Evolutionary conservation across 2,888 invertebrate genomes (phyloP).

Genomic region (Melipona bicolor): DNA sequence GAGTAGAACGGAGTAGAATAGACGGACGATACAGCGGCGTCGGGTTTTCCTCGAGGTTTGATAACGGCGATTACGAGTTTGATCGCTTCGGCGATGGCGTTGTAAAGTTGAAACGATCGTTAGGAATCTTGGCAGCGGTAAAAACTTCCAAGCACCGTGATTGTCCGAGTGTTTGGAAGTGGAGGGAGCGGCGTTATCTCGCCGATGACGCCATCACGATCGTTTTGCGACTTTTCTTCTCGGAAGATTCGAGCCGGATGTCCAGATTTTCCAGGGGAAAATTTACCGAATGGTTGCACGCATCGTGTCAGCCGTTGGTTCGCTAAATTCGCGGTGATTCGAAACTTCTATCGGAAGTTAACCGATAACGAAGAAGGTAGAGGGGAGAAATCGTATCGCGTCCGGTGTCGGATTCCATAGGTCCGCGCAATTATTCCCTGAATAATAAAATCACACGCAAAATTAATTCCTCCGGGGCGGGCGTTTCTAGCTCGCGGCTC

Average conservation of each 20-base stretch:
- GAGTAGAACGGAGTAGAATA: no score
- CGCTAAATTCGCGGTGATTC: background rate
- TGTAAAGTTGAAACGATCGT: slow-evolving; percentile 5
- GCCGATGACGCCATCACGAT: background rate
- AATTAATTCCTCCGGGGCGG: slow-evolving; percentile 28
- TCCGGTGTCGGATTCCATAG: background rate
- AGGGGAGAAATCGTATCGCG: background rate
- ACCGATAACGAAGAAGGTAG: background rate
- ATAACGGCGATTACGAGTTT: background rate
- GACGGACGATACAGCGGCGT: background rate
- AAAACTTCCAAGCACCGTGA: slow-evolving; percentile 2
- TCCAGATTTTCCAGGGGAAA: no score
- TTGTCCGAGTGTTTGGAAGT: background rate
- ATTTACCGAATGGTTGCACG: no score
- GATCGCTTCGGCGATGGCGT: background rate
- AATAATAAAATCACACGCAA: slow-evolving; percentile 38
- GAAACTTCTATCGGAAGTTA: background rate
- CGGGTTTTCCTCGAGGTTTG: background rate
- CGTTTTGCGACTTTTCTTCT: background rate
- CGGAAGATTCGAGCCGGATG: no score
- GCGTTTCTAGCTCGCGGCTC: slow-evolving; percentile 9
- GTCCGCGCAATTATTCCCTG: background rate
- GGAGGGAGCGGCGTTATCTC: background rate
- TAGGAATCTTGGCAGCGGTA: background rate
- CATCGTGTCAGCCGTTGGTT: no score